Percentiles rank a stretch among this genome's conserved stretches.
phyloP scores from a whole-genome alignment of 2,888 invertebrate genomes.

The Boloria selene region DNA sequence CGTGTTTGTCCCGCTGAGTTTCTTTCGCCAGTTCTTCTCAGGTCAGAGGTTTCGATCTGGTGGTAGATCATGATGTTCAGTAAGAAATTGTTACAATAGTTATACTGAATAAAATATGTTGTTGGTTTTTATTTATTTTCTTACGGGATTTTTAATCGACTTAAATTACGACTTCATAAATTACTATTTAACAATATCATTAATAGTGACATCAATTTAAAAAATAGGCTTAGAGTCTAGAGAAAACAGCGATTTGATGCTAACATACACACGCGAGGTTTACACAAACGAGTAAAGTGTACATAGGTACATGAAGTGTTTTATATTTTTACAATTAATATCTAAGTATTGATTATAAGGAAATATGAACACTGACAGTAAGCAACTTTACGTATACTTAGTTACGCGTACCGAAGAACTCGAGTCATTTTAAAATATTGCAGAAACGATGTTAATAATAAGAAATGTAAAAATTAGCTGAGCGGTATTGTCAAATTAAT shows the following conservation, averaged over 20 bases:
- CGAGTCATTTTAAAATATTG: background rate
- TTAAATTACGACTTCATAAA: no score
- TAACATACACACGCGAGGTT: background rate
- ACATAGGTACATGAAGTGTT: conserved; percentile 1
- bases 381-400: conserved; percentile 11
- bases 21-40: no score
- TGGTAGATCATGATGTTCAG: no score
- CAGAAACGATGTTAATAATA: background rate
- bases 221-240: background rate
- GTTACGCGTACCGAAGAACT: conserved; percentile 5
- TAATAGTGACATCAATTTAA: background rate
- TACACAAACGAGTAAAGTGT: background rate
- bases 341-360: background rate
- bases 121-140: no score
- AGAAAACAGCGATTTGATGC: background rate
- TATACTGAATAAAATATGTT: no score
- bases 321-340: conserved; percentile 1
- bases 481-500: conserved; percentile 46
- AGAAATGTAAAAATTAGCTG: conserved; percentile 46
- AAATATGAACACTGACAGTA: conserved; percentile 22
- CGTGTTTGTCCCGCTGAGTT: no score
- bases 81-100: no score
- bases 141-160: no score
- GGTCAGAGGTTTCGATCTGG: no score
- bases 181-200: no score